A percentile compares a stretch with the other conserved stretches of the same genome.
Conservation (phyloP, 1,140 invertebrate species). For the Hirudo medicinalis region DNA sequence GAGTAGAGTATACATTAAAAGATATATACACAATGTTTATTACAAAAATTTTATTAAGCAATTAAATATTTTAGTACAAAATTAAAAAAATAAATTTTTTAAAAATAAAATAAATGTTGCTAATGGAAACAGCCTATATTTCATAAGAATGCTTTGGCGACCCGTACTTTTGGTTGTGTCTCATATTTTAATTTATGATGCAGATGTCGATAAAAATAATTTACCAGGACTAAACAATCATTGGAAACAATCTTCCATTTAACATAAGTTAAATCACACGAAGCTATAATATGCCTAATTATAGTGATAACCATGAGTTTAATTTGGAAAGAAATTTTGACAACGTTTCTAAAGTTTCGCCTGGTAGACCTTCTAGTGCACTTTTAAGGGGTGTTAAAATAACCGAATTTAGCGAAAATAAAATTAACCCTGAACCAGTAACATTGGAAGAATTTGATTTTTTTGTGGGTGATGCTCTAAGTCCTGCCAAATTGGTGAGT, state of each 20-base stretch:
- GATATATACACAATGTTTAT: not conserved
- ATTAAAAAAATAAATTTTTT: not conserved
- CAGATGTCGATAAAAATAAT: not conserved
- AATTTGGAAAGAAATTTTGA: not conserved
- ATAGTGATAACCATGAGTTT: not conserved
- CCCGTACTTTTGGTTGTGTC: not conserved
- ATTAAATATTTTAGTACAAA: not conserved
- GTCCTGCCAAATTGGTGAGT: constrained; percentile 32
- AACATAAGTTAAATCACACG: not conserved
- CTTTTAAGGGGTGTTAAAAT: constrained; percentile 36
- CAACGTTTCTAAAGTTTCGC: not conserved
- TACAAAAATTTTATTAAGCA: not conserved
- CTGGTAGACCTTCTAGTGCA: constrained; percentile 28
- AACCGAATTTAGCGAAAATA: constrained; percentile 32
- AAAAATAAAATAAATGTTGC: not conserved
- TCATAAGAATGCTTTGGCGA: not conserved
- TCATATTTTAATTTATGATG: not conserved
- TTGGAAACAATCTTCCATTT: not conserved
- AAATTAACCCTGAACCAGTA: constrained; percentile 35
- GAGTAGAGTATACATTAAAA: not conserved
- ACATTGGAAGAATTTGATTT: constrained; percentile 35
- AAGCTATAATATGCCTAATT: not conserved
- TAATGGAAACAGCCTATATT: not conserved
- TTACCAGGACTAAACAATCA: not conserved
- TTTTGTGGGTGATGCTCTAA: constrained; percentile 36